Evolutionary conservation across 2,797 vertebrate genomes (phyloP).

Genomic region (Scomberomorus guttatus): DNA sequence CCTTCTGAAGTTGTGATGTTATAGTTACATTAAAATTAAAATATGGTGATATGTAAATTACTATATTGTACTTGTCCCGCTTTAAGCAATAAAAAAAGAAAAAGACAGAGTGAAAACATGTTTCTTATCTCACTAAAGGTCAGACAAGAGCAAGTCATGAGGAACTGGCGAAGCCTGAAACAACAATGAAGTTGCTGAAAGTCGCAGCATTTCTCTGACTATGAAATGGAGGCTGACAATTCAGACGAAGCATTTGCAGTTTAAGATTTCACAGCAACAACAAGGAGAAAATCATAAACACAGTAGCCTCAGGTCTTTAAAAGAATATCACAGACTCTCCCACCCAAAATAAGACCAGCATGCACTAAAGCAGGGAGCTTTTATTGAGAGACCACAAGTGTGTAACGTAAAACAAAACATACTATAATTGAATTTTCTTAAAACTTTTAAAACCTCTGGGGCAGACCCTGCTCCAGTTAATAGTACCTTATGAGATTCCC

Average conservation of each 20-base stretch:
- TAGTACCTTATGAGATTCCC: conserved; percentile 26
- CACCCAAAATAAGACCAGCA: conserved; percentile 41
- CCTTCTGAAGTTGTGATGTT: too few species aligned
- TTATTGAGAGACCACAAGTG: conserved; percentile 58
- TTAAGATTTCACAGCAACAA: conserved; percentile 2
- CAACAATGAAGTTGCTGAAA: conserved; percentile 46
- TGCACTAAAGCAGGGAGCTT: conserved; percentile 28
- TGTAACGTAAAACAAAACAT: conserved; percentile 49
- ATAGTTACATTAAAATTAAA: too few species aligned
- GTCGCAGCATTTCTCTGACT: conserved; percentile 23
- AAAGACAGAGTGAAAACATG: conserved; percentile 25
- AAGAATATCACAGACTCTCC: conserved; percentile 46
- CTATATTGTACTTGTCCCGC: too few species aligned
- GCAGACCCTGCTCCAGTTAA: conserved; percentile 45
- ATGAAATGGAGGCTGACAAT: conserved; percentile 2
- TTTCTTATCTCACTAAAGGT: conserved; percentile 47
- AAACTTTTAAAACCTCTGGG: conserved; percentile 34
- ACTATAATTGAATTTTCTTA: conserved; percentile 48
- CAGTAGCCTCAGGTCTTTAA: conserved; percentile 21
- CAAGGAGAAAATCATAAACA: conserved; percentile 28
- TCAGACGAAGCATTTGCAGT: conserved; percentile 8
- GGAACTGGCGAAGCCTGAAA: conserved; percentile 40
- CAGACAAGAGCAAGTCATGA: conserved; percentile 33
- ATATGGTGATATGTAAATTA: too few species aligned
- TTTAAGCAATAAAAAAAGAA: background rate